Evolutionary conservation across 1,140 invertebrate genomes (phyloP).

Genomic region (Bilobella aurantiaca): DNA sequence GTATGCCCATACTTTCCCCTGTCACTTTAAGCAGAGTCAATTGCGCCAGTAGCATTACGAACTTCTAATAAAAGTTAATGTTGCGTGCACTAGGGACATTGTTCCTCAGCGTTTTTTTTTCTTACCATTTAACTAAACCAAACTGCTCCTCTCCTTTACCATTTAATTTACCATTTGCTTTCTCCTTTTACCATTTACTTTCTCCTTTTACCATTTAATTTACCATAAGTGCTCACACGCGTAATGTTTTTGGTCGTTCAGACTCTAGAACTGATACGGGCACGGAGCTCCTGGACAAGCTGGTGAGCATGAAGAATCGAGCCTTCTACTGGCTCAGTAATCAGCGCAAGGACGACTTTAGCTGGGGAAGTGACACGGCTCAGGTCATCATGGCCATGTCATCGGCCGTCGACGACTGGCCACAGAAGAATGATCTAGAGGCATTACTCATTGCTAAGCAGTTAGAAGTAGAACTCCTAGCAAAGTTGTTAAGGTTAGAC

Average conservation of each 20-base stretch:
- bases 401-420: constrained; percentile 25
- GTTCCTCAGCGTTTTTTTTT: no score
- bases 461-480: constrained; percentile 35
- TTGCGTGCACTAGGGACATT: no score
- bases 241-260: not conserved
- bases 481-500: constrained; percentile 32
- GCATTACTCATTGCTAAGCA: constrained; percentile 33
- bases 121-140: no score
- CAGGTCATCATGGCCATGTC: constrained; percentile 28
- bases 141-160: no score
- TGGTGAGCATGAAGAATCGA: constrained; percentile 13
- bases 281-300: constrained; percentile 6
- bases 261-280: not conserved
- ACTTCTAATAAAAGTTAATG: no score
- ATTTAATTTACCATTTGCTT: no score
- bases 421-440: constrained; percentile 30
- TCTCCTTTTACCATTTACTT: no score
- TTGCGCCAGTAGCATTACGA: no score
- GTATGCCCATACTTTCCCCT: no score
- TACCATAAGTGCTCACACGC: not conserved
- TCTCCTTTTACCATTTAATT: no score
- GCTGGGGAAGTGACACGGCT: constrained; percentile 28
- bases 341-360: constrained; percentile 19
- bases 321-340: constrained; percentile 16
- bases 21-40: no score